Evolutionary conservation across 2,113 vertebrate genomes (phyloP), one percentile per base, ranked within the genome.

Genomic region (Fulica atra): DNA sequence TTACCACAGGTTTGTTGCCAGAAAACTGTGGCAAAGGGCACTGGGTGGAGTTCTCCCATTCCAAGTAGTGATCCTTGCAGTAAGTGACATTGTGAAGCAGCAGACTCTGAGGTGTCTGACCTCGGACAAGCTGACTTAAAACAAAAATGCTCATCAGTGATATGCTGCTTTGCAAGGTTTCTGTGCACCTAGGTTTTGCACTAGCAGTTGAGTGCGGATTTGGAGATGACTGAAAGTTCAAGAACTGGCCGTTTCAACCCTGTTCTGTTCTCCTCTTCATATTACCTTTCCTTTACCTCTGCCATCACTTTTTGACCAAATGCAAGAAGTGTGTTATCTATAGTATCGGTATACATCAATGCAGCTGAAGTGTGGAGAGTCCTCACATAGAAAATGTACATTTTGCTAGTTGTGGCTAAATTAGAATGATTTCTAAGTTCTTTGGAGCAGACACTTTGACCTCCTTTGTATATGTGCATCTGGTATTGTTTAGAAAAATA

Each of bases 1-100:
- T 98, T 98, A 99, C 98, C 98, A 80, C 96, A 51, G 98, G 98
- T 90, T 97, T 96, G 78, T 97, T 98, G 85, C 98, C 98, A 28
- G 98, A 97, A 96, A 98, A 99, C 69, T 98, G 96, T 12, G 98
- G 98, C 70, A 97, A 48, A 5, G 98, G 98, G 69, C 98, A 98
- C 36, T 74, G 97, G 61, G 94, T 69, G 17, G 54, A 6, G 0
- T 94, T 92, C 73, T 97, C 96, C 98, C 98, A 98, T 64, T 98
- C 97, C 16, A 74, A 72, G 13, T 97, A 97, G 85, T 42, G 98
- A 79, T 98, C 97, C 87, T 97, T 98, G 35, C 98, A 99, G 91
- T 98, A 97, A 44, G 97, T 97, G 83, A 95, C 70, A 17, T 98
- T 98, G 95, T 98, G 98, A 23, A 96, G 78, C 79, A 46, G 70